Conservation (phyloP, 30 jellyfish, hydroid and myxozoan species). For the Aurelia coerulea region DNA sequence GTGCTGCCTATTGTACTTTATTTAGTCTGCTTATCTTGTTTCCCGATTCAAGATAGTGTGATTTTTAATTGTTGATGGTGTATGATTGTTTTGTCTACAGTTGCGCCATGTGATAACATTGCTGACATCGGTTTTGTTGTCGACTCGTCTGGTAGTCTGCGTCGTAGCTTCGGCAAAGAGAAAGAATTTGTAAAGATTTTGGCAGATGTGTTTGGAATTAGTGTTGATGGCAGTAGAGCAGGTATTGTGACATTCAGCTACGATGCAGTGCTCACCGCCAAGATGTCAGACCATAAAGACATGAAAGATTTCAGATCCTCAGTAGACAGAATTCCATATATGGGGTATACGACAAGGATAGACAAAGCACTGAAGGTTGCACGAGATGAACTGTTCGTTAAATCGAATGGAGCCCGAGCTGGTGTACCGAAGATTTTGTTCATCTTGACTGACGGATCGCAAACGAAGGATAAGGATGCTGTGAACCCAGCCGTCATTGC, state of each 20-base stretch:
- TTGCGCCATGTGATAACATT: slow-evolving; percentile 32
- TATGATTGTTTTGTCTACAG: neutral
- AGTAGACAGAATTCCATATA: slow-evolving; percentile 40
- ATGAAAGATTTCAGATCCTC: slow-evolving; percentile 21
- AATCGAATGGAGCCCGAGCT: slow-evolving; percentile 58
- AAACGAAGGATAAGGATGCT: slow-evolving; percentile 64
- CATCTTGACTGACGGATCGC: slow-evolving; percentile 66
- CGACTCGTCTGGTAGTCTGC: slow-evolving; percentile 78
- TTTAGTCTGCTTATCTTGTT: too few relatives aligned
- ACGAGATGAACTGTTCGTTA: slow-evolving; percentile 25
- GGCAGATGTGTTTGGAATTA: slow-evolving; percentile 15
- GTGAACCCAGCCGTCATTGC: slow-evolving; percentile 70
- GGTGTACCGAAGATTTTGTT: slow-evolving; percentile 47
- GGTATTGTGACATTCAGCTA: slow-evolving; percentile 70
- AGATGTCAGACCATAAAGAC: slow-evolving; percentile 29
- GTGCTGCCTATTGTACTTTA: too few relatives aligned
- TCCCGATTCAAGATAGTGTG: too few relatives aligned
- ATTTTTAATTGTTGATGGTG: too few relatives aligned
- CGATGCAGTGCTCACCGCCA: slow-evolving; percentile 49
- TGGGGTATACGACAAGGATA: slow-evolving; percentile 72
- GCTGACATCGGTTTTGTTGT: slow-evolving; percentile 65
- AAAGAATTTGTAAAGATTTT: slow-evolving; percentile 48
- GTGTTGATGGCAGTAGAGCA: slow-evolving; percentile 39
- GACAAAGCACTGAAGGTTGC: slow-evolving; percentile 66
- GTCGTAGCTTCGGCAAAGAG: slow-evolving; percentile 33